phyloP scores from a whole-genome alignment of 2,113 vertebrate species.

The Eolophus roseicapilla region DNA sequence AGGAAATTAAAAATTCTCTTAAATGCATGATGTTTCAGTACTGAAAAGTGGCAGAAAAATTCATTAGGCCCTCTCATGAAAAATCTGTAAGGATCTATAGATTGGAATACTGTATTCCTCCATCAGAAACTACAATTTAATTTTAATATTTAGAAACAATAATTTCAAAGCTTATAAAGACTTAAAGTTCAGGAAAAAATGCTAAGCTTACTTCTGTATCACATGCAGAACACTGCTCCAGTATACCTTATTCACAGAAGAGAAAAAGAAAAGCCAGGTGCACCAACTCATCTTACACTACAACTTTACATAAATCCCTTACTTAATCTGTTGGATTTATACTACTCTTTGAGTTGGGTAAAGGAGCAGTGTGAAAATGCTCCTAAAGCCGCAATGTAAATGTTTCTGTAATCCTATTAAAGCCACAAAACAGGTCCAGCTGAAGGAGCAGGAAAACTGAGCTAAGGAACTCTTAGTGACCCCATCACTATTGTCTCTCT shows the following conservation, averaged over 20 bases:
- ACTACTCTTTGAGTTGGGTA: conserved; percentile 43
- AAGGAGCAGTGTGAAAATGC: conserved; percentile 57
- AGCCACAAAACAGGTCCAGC: conserved; percentile 59
- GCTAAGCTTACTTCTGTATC: not conserved
- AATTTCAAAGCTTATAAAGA: not conserved
- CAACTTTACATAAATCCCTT: conserved; percentile 28
- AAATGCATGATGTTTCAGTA: not conserved
- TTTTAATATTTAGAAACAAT: not conserved
- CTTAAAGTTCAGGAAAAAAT: not conserved
- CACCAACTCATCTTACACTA: conserved; percentile 46
- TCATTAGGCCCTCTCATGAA: not conserved
- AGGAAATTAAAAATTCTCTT: not conserved
- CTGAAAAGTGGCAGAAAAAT: not conserved
- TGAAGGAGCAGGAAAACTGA: conserved; percentile 63
- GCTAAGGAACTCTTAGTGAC: conserved; percentile 49
- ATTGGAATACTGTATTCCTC: not conserved
- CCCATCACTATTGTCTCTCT: not conserved
- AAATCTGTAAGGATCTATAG: not conserved
- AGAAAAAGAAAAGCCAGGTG: conserved; percentile 40
- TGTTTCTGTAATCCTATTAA: conserved; percentile 69
- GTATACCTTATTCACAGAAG: not conserved
- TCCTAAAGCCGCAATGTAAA: conserved; percentile 62
- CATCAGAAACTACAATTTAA: not conserved
- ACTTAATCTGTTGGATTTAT: conserved; percentile 50
- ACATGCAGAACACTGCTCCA: not conserved